phyloP scores from a whole-genome alignment of 2,888 invertebrate species.

The Brachyopa scutellaris region DNA sequence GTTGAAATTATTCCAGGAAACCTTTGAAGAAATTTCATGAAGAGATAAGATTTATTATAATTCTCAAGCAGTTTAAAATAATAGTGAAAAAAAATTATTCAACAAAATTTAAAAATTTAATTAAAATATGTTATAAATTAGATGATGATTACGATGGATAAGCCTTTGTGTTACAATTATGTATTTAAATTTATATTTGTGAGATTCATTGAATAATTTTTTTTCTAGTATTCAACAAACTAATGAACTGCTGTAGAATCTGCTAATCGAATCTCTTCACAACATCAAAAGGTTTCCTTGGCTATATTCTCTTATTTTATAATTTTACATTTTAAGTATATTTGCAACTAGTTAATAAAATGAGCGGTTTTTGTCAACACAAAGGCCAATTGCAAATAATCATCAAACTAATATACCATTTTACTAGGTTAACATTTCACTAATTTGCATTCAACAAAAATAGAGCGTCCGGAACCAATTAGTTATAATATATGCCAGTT shows the following conservation, averaged over 20 bases:
- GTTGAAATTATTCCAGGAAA: slow-evolving; percentile 82
- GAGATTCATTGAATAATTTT: slow-evolving; percentile 70
- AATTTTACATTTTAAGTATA: slow-evolving; percentile 69
- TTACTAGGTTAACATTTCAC: slow-evolving; percentile 9
- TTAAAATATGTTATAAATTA: slow-evolving; percentile 77
- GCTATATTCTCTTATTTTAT: slow-evolving; percentile 38
- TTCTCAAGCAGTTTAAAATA: slow-evolving; percentile 77
- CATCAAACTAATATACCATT: slow-evolving; percentile 81
- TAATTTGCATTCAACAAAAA: slow-evolving; percentile 1
- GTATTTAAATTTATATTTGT: slow-evolving; percentile 53
- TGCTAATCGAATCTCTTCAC: slow-evolving; percentile 79
- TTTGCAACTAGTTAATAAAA: slow-evolving; percentile 76
- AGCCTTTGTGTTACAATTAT: slow-evolving; percentile 81
- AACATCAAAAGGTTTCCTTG: slow-evolving; percentile 67
- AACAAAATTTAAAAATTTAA: slow-evolving; percentile 75
- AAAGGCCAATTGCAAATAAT: slow-evolving; percentile 83
- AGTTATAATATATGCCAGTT: no score
- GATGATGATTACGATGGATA: slow-evolving; percentile 82
- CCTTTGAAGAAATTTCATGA: slow-evolving; percentile 80
- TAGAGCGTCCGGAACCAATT: slow-evolving; percentile 28
- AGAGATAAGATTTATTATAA: slow-evolving; percentile 79
- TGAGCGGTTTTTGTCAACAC: slow-evolving; percentile 82
- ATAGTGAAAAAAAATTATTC: slow-evolving; percentile 58
- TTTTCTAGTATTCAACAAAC: slow-evolving; percentile 60
- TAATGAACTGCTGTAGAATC: slow-evolving; percentile 68